These are phyloP conservation scores for Tenthredo amoena DNA, from an alignment of 2,888 invertebrate genomes.

Conservation along the genomic window DNA sequence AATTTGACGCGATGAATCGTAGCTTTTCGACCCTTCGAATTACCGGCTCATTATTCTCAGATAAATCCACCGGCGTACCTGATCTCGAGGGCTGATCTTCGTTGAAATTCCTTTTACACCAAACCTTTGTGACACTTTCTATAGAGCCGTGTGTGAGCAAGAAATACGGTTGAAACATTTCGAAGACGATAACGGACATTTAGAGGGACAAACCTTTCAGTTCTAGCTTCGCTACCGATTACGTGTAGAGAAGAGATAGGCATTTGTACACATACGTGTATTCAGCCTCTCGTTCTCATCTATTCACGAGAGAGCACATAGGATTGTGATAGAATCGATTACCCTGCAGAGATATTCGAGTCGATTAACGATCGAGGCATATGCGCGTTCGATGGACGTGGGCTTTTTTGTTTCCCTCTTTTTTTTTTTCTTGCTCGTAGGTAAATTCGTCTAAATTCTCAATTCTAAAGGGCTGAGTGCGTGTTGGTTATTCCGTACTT, in stretches of 20 bases:
- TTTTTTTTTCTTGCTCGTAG: not conserved
- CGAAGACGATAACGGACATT: not conserved
- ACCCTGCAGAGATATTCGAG: not conserved
- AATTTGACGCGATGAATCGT: slow-evolving; percentile 33
- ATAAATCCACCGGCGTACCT: slow-evolving; percentile 23
- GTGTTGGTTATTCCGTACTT: not conserved
- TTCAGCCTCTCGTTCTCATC: not conserved
- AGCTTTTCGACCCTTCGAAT: slow-evolving; percentile 7
- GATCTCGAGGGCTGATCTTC: slow-evolving; percentile 24
- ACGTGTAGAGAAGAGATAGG: not conserved
- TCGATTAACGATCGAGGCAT: not conserved
- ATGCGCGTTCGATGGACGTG: not conserved
- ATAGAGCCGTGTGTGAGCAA: not conserved
- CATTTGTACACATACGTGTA: not conserved
- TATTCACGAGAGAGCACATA: not conserved
- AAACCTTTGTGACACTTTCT: slow-evolving; percentile 39
- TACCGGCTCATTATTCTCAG: slow-evolving; percentile 30
- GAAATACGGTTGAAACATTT: slow-evolving; percentile 24
- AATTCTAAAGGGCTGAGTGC: not conserved
- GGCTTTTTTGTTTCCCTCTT: not conserved
- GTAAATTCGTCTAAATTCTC: not conserved
- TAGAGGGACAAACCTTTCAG: not conserved
- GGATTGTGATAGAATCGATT: not conserved
- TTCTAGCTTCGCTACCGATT: not conserved
- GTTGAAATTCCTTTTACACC: slow-evolving; percentile 28